Percentiles rank a stretch among this genome's conserved stretches.
Conservation (phyloP, 2,888 invertebrate species). For the Aromia moschata region DNA sequence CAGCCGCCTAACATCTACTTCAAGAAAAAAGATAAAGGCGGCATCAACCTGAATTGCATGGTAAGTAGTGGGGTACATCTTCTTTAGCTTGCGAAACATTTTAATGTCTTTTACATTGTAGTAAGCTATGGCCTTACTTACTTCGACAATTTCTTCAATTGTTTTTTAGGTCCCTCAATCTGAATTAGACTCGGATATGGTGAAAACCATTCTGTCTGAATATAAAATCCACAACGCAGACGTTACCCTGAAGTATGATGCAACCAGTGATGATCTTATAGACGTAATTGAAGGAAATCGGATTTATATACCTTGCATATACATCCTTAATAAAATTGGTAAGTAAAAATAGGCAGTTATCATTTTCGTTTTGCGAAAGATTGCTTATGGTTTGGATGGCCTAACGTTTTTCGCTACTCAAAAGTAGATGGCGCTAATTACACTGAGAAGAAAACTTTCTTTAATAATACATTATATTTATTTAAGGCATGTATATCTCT, state of each 20-base stretch:
- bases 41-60: constrained; percentile 92
- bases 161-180: constrained; percentile 80
- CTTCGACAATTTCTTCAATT: no score
- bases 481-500: no score
- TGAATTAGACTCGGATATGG: constrained; percentile 93
- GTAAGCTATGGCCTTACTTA: no score
- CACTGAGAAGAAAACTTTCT: no score
- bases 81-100: no score
- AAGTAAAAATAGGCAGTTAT: constrained; percentile 33
- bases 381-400: no score
- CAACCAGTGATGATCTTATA: constrained; percentile 96
- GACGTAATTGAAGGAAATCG: constrained; percentile 99
- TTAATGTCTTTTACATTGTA: no score
- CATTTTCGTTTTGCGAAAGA: no score
- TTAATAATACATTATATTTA: no score
- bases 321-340: constrained; percentile 98
- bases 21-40: constrained; percentile 98
- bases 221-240: constrained; percentile 99
- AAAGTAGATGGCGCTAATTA: no score
- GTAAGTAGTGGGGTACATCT: constrained; percentile 64
- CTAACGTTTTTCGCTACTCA: no score
- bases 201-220: constrained; percentile 95
- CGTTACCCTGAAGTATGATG: constrained; percentile 92
- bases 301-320: constrained; percentile 98
- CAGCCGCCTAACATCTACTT: constrained; percentile 97